phyloP scores from a whole-genome alignment of 2,797 vertebrate genomes.

The Pseudotriccus pelzelni region DNA sequence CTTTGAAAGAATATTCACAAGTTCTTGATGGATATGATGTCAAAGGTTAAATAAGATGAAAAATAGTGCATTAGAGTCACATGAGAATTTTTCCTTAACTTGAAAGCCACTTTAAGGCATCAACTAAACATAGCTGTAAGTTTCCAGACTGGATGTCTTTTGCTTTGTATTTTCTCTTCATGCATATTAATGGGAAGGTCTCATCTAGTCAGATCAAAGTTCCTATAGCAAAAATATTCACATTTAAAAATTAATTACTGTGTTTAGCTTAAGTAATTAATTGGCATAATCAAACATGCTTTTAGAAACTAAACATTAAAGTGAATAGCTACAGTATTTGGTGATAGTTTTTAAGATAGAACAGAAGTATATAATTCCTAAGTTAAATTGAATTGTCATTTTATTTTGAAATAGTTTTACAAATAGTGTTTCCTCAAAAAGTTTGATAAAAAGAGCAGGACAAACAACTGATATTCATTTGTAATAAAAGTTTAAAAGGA shows the following conservation, averaged over 20 bases:
- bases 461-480: slow-evolving; percentile 25
- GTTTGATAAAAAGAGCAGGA: neutral
- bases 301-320: slow-evolving; percentile 51
- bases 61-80: slow-evolving; percentile 60
- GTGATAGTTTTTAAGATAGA: slow-evolving; percentile 39
- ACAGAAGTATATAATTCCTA: slow-evolving; percentile 8
- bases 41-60: slow-evolving; percentile 68
- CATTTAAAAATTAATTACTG: slow-evolving; percentile 59
- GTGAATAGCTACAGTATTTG: slow-evolving; percentile 15
- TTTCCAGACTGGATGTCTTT: slow-evolving; percentile 49
- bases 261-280: slow-evolving; percentile 62
- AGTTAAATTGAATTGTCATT: slow-evolving; percentile 27
- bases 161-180: slow-evolving; percentile 32
- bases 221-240: slow-evolving; percentile 37
- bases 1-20: slow-evolving; percentile 61
- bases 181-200: slow-evolving; percentile 56
- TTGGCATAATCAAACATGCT: slow-evolving; percentile 26
- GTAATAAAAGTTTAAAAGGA: slow-evolving; percentile 6
- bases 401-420: slow-evolving; percentile 25
- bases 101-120: slow-evolving; percentile 57
- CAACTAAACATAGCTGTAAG: slow-evolving; percentile 43
- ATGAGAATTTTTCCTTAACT: slow-evolving; percentile 61
- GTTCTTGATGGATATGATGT: slow-evolving; percentile 63
- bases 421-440: neutral
- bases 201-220: slow-evolving; percentile 54